phyloP scores from a whole-genome alignment of 2,797 vertebrate species.

The Hypotaenidia philippensis region DNA sequence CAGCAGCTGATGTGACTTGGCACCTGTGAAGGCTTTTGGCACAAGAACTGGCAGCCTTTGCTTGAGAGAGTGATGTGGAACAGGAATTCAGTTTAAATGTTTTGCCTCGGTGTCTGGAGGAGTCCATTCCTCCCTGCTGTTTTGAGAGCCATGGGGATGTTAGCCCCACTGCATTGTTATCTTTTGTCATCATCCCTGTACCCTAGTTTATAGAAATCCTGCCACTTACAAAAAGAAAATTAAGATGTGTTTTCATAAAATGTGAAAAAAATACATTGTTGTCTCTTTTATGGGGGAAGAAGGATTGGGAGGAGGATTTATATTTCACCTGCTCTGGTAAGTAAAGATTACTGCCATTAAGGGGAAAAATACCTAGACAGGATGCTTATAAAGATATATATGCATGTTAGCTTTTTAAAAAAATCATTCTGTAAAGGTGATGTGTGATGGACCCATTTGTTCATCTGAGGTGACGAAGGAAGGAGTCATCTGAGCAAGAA shows the following conservation, averaged over 20 bases:
- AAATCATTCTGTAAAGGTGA: not conserved
- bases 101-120: not conserved
- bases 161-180: rapidly evolving
- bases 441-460: not conserved
- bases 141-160: not conserved
- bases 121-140: not conserved
- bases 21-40: not conserved
- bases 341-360: not conserved
- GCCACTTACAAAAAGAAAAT: not conserved
- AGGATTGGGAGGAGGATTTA: not conserved
- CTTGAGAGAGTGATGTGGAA: not conserved
- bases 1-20: not conserved
- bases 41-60: rapidly evolving
- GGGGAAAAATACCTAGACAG: not conserved
- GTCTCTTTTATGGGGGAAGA: not conserved
- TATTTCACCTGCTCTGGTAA: not conserved
- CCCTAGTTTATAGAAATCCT: not conserved
- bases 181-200: not conserved
- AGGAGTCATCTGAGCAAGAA: not conserved
- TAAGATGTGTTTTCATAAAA: not conserved
- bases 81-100: not conserved
- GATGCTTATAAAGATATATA: not conserved
- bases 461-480: not conserved
- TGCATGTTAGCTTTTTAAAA: not conserved
- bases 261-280: not conserved